Evolutionary conservation across 1,140 invertebrate genomes (phyloP), one percentile per base, ranked within the genome.

Genomic region (Zaprionus tsacasi): DNA sequence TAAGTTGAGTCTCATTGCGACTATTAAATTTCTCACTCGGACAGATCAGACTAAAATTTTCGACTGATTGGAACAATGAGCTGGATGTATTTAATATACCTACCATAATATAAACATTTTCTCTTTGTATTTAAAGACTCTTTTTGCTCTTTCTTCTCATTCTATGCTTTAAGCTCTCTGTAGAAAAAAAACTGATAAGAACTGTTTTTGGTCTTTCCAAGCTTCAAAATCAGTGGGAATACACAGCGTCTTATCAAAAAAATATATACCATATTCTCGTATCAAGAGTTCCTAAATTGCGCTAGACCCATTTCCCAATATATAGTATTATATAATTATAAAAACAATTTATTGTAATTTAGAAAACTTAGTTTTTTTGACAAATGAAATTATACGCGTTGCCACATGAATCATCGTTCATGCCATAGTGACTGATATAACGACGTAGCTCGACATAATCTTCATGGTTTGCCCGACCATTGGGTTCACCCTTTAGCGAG

Each of bases 361-460:
- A 38, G 3, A 12, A 38, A 12, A 4, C 36, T 38, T 38, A 38
- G 33, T 8, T 1, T 7, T 35, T 35, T 33, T 68, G 56, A 15
- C 66, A 69, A 12, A 69, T 69, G 27, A 69, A 69, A 10, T n/a
- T 15, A 50, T 69, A 35, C 27, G 1, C 27, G 1, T 15, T 40
- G 1, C 1, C 1, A 1, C n/a, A 17, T 55, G 60, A 13, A 15
- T 12, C 35, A 21, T 69, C 66, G 35, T 60, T 69, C 66, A 60
- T 69, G 13, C n/a, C 2, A 12, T 60, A n/a, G 5, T 17, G 17
- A 1, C 15, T 17, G 52, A 11, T 2, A 7, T 4, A 6, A 6
- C 2, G 17, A 13, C 40, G 25, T 6, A 68, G 3, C 13, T 50
- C 33, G 2, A 8, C 36, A 7, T 56, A 69, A 30, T 69, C 33